Evolutionary conservation across 2,113 vertebrate genomes (phyloP).

Genomic region (Mobula hypostoma): DNA sequence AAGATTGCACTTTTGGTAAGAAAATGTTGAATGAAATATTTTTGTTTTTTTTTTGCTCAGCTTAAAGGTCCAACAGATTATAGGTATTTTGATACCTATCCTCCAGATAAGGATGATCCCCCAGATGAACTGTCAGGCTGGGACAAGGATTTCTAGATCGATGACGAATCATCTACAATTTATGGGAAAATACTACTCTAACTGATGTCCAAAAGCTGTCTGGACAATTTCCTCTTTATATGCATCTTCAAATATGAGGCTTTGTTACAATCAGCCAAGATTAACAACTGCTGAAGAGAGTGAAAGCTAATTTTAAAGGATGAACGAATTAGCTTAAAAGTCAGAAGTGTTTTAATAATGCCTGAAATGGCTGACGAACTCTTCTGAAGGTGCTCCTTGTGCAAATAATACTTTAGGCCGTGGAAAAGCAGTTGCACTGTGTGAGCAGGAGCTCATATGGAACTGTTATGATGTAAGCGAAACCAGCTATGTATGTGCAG

Average conservation of each 20-base stretch:
- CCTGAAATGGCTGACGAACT: background rate
- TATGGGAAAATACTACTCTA: background rate
- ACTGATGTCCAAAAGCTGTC: background rate
- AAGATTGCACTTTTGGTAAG: background rate
- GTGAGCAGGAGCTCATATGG: background rate
- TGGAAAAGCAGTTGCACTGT: background rate
- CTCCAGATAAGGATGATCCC: constrained; percentile 75
- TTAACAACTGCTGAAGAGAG: background rate
- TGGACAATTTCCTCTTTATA: background rate
- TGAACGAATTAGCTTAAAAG: background rate
- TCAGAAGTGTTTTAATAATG: background rate
- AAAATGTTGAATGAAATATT: background rate
- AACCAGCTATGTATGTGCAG: background rate
- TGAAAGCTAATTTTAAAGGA: background rate
- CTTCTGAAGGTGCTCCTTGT: background rate
- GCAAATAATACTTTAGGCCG: background rate
- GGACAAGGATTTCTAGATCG: constrained; percentile 80
- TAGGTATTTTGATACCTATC: constrained; percentile 84
- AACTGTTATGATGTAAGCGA: background rate
- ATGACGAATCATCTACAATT: background rate
- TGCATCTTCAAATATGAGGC: background rate
- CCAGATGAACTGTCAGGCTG: constrained; percentile 88
- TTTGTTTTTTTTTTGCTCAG: constrained; percentile 50
- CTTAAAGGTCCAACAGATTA: constrained; percentile 75
- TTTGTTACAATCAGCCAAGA: background rate